Percentiles rank a stretch among this genome's conserved stretches.
Evolutionary conservation across 64 coral and sea anemone species (phyloP).

Genomic region (Pocillopora verrucosa): DNA sequence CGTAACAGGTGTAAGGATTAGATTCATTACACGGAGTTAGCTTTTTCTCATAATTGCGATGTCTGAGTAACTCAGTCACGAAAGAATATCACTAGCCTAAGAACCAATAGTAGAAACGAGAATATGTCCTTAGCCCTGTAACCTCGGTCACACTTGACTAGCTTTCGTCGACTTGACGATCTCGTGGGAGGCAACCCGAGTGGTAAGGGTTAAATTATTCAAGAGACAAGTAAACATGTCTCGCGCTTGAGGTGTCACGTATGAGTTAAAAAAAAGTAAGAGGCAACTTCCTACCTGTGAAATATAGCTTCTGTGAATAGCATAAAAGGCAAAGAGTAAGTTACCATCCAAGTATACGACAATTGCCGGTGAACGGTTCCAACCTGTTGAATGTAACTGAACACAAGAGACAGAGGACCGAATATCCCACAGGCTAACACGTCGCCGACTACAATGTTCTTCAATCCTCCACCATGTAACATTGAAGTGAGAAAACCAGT

Average conservation of each 20-base stretch:
- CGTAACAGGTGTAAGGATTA: no score
- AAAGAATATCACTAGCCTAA: no score
- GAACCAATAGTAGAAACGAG: no score
- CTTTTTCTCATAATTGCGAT: no score
- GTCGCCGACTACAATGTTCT: constrained; percentile 47
- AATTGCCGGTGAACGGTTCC: constrained; percentile 19
- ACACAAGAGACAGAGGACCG: constrained; percentile 57
- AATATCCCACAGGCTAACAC: constrained; percentile 42
- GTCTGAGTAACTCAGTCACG: no score
- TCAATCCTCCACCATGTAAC: constrained; percentile 50
- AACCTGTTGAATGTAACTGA: constrained; percentile 52
- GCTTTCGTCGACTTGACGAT: no score
- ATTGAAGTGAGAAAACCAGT: constrained; percentile 48
- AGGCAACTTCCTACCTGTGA: constrained; percentile 38
- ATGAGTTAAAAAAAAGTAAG: constrained; percentile 1
- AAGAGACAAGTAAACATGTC: not conserved
- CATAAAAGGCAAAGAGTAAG: constrained; percentile 42
- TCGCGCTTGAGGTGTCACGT: not conserved
- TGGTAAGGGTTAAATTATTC: no score
- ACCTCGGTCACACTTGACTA: no score
- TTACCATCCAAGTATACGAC: not conserved
- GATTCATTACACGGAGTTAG: no score
- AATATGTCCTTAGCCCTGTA: no score
- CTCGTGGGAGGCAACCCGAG: no score
- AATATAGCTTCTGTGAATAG: constrained; percentile 44